Evolutionary conservation across 2,113 vertebrate genomes (phyloP), one percentile per base, ranked within the genome.

Genomic region (Merops nubicus): DNA sequence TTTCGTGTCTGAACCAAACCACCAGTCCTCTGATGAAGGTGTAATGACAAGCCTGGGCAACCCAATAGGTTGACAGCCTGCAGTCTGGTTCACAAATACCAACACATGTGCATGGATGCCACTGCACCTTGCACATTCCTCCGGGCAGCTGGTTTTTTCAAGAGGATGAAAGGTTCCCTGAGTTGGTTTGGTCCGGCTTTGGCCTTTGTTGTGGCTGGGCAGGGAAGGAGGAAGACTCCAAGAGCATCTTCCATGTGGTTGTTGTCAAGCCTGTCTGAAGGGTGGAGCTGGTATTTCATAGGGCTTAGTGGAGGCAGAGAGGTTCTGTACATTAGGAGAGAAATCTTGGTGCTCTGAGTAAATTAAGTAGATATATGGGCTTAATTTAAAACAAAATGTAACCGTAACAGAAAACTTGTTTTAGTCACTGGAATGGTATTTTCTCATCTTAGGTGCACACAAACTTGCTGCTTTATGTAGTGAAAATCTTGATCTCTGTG

Each of bases 391-490:
- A 26, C 15, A 19, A 51, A 62, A 34, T 25, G 3, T 36, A 36
- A 33, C 15, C 3, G 0, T 2, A 26, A 4, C 7, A n/a, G 18
- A 31, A 67, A 8, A 12, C 3, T 0, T 21, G 4, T 25, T 47
- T 21, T 2, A 48, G 36, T 36, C 25, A 48, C 43, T 63, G 15
- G 70, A 26, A 2, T 5, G 15, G 36, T 18, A 20, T 5, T 69
- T 81, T 62, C 43, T 85, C 74, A n/a, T n/a, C n/a, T n/a, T n/a
- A n/a, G n/a, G n/a, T n/a, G 1, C 4, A 0, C 23, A 9, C 33
- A 9, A 1, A 4, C 23, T 65, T 89, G 70, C 77, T 69, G 60
- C 40, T 45, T 34, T 28, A 0, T 2, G 20, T 21, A 59, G 43
- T 51, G 33, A 48, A 64, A 51, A 33, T 9, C 15, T 74, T 50